These are phyloP conservation scores for Scaptomyza polygonia DNA, from an alignment of 2,888 invertebrate species.

Conservation along the genomic window DNA sequence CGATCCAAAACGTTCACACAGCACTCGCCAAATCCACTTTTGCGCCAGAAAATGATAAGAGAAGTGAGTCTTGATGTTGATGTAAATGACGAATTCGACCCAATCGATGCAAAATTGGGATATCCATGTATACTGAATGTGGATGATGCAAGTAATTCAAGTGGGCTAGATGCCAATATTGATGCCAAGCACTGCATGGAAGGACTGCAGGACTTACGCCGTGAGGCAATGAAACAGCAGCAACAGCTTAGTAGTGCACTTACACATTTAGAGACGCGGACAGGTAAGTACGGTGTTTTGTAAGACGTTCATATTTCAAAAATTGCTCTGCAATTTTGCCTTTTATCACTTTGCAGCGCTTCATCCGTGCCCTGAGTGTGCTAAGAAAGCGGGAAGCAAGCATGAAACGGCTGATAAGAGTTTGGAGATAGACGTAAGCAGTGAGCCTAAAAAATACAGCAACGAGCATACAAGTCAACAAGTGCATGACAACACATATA, in stretches of 20 bases:
- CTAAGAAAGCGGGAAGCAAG: constrained; percentile 74
- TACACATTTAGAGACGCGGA: constrained; percentile 83
- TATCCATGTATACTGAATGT: constrained; percentile 81
- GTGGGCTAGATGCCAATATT: constrained; percentile 87
- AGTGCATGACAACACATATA: constrained; percentile 9
- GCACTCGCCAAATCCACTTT: constrained; percentile 86
- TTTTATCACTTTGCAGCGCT: constrained; percentile 51
- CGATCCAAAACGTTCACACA: constrained; percentile 89
- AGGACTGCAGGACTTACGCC: constrained; percentile 87
- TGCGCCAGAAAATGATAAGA: constrained; percentile 85
- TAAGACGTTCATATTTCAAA: not conserved
- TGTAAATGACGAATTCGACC: constrained; percentile 84
- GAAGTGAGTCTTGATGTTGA: constrained; percentile 91
- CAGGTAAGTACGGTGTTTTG: constrained; percentile 73
- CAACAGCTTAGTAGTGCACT: constrained; percentile 85
- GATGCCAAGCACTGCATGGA: constrained; percentile 88
- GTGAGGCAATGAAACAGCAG: constrained; percentile 87
- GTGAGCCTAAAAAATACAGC: constrained; percentile 29
- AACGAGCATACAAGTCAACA: constrained; percentile 33
- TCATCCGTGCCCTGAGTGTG: constrained; percentile 80
- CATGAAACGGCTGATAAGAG: constrained; percentile 84
- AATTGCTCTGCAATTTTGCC: not conserved
- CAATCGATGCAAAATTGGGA: constrained; percentile 69
- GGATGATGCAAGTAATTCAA: constrained; percentile 30
- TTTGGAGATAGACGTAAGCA: constrained; percentile 81